Conservation (phyloP, 2,113 vertebrate species). For the Datnioides undecimradiatus region DNA sequence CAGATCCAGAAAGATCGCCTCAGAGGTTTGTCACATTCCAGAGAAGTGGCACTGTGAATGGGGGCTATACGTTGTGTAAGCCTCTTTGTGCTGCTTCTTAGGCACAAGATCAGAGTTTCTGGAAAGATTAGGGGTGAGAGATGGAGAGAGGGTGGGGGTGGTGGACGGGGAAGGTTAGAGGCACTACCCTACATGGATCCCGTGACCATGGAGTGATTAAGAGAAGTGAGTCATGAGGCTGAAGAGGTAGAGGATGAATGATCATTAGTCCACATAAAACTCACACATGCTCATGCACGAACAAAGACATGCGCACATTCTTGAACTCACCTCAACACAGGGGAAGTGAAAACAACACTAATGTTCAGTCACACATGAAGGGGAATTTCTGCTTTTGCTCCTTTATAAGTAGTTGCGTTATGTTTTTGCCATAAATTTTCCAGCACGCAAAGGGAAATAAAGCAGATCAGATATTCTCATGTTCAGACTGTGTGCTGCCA, state of each 20-base stretch:
- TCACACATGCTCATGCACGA: neutral
- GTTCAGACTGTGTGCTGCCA: neutral
- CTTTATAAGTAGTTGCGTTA: neutral
- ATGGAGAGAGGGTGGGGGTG: neutral
- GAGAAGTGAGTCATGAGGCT: slow-evolving; percentile 71
- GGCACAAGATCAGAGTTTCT: slow-evolving; percentile 75
- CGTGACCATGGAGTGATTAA: slow-evolving; percentile 73
- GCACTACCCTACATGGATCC: slow-evolving; percentile 50
- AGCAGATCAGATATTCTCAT: neutral
- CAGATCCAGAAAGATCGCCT: neutral
- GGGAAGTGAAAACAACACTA: slow-evolving; percentile 16
- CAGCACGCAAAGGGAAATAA: neutral
- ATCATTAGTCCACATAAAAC: slow-evolving; percentile 23
- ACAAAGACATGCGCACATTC: neutral
- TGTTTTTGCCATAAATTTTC: neutral
- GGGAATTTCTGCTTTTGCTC: neutral
- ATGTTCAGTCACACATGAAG: rapidly evolving
- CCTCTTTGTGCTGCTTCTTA: slow-evolving; percentile 71
- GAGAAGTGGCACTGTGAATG: slow-evolving; percentile 2
- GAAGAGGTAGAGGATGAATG: slow-evolving; percentile 42
- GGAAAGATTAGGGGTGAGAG: slow-evolving; percentile 70
- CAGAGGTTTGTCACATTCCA: slow-evolving; percentile 60
- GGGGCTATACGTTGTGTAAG: slow-evolving; percentile 47
- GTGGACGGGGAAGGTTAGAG: no score
- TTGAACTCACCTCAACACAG: neutral